phyloP scores from a whole-genome alignment of 2,888 invertebrate species.

The Sabellastarte sp. region DNA sequence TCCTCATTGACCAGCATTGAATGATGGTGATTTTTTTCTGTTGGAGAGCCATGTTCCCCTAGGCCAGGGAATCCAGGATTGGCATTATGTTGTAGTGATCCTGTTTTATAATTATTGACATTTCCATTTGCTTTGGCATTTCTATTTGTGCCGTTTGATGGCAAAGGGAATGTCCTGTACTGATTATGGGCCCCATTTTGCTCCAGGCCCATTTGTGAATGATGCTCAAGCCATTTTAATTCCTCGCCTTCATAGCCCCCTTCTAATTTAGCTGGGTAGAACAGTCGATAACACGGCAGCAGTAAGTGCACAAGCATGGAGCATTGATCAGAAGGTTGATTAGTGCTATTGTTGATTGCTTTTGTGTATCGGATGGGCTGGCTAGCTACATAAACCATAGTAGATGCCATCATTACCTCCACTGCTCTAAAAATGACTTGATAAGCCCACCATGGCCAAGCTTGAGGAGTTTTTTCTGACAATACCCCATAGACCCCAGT shows the following conservation, averaged over 20 bases:
- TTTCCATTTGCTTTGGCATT: background rate
- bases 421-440: constrained; percentile 81
- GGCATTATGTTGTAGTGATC: too few species aligned
- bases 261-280: constrained; percentile 62
- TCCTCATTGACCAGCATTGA: constrained; percentile 88
- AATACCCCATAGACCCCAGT: constrained; percentile 65
- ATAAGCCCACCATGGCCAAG: constrained; percentile 90
- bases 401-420: constrained; percentile 82
- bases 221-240: background rate
- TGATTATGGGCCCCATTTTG: too few species aligned
- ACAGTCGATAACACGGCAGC: constrained; percentile 19
- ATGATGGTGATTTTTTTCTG: constrained; percentile 51
- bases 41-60: too few species aligned
- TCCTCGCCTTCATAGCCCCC: background rate
- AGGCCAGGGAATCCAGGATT: constrained; percentile 15
- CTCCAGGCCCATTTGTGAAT: background rate
- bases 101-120: background rate
- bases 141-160: background rate
- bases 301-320: constrained; percentile 5
- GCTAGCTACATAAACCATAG: constrained; percentile 82
- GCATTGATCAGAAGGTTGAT: too few species aligned
- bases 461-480: constrained; percentile 56
- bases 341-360: constrained; percentile 5
- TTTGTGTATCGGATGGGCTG: constrained; percentile 58
- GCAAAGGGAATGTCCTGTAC: background rate